Conservation (phyloP, 1,140 invertebrate species). For the Nylanderia fulva region DNA sequence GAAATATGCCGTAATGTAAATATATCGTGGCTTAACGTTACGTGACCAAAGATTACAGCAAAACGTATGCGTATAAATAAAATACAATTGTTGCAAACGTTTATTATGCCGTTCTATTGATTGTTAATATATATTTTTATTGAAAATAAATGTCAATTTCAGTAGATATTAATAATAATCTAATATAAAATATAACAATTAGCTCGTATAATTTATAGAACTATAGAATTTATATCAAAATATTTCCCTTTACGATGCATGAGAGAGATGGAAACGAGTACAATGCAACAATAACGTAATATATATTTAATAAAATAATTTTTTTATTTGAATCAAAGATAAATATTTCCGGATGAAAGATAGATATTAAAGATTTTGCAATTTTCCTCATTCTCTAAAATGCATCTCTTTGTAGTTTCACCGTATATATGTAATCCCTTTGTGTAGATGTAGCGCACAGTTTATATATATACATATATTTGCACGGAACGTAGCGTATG, state of each 20-base stretch:
- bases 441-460: not conserved
- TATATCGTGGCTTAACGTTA: slow-evolving; percentile 18
- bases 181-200: not conserved
- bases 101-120: not conserved
- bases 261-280: not conserved
- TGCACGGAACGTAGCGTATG: not conserved
- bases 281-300: not conserved
- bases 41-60: not conserved
- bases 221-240: not conserved
- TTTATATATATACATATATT: not conserved
- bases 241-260: not conserved
- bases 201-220: no score
- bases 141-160: not conserved
- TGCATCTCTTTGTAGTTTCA: not conserved
- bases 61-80: not conserved
- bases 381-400: not conserved
- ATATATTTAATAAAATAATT: not conserved
- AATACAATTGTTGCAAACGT: slow-evolving; percentile 20
- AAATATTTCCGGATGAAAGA: not conserved
- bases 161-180: not conserved
- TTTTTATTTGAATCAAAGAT: not conserved
- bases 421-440: not conserved
- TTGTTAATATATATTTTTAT: slow-evolving; percentile 9
- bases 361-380: not conserved
- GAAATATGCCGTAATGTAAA: slow-evolving; percentile 19